phyloP scores from a whole-genome alignment of 2,797 vertebrate genomes.

The Iguana delicatissima region DNA sequence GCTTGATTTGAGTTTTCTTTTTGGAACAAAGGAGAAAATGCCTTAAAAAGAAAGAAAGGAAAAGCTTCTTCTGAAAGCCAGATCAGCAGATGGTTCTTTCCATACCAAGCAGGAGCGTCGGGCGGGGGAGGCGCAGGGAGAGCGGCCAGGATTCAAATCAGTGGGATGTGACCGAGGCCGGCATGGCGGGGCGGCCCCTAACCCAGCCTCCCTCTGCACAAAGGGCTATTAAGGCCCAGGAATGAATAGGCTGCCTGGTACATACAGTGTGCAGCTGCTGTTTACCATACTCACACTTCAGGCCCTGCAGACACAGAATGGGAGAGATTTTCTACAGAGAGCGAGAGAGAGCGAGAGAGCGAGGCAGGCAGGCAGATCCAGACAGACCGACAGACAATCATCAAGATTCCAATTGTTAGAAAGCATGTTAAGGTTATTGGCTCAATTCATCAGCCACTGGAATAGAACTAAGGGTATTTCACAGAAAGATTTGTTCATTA shows the following conservation, averaged over 20 bases:
- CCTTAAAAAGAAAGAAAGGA: slow-evolving; percentile 69
- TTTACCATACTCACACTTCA: slow-evolving; percentile 41
- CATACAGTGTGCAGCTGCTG: slow-evolving; percentile 74
- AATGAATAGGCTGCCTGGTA: slow-evolving; percentile 59
- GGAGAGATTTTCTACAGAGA: not conserved
- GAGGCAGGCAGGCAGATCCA: not conserved
- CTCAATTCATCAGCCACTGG: not conserved
- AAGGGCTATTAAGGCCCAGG: slow-evolving; percentile 77
- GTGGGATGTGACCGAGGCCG: slow-evolving; percentile 79
- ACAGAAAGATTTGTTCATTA: not conserved
- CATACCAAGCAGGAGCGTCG: slow-evolving; percentile 33
- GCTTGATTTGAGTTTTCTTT: slow-evolving; percentile 76
- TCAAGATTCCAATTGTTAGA: not conserved
- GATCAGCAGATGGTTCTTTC: slow-evolving; percentile 83
- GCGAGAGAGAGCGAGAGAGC: not conserved
- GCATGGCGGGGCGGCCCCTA: slow-evolving; percentile 76
- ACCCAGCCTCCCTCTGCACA: slow-evolving; percentile 77
- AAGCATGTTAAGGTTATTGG: not conserved
- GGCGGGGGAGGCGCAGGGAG: slow-evolving; percentile 38
- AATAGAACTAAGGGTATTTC: not conserved
- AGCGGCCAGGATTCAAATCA: slow-evolving; percentile 79
- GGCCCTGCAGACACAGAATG: slow-evolving; percentile 54
- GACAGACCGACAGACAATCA: too few species aligned
- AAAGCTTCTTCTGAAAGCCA: slow-evolving; percentile 78
- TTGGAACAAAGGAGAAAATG: slow-evolving; percentile 81